Conservation (phyloP, 37 sponge, comb jelly and placozoan genomes). For the Petrosia ficiformis region DNA sequence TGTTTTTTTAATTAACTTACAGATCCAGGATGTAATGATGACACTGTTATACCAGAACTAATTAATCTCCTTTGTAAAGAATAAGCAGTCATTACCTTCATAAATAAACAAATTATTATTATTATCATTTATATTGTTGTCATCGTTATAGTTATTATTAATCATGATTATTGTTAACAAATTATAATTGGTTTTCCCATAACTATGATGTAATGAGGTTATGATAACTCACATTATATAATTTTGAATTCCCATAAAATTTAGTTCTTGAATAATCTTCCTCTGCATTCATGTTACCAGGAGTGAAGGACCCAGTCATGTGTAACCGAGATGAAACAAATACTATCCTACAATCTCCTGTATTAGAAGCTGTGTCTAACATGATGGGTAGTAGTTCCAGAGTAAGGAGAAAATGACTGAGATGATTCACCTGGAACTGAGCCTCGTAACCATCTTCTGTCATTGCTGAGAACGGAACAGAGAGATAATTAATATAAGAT, state of each 20-base stretch:
- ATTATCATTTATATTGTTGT: too few species aligned
- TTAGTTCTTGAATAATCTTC: slow-evolving; percentile 10
- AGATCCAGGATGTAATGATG: slow-evolving; percentile 63
- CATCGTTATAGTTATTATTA: too few species aligned
- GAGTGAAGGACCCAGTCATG: slow-evolving; percentile 6
- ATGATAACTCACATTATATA: background rate
- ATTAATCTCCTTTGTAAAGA: slow-evolving; percentile 55
- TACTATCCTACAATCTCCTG: slow-evolving; percentile 56
- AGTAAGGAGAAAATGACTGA: slow-evolving; percentile 42
- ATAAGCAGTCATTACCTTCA: slow-evolving; percentile 52
- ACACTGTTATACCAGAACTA: slow-evolving; percentile 52
- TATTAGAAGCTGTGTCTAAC: slow-evolving; percentile 24
- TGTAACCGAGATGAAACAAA: slow-evolving; percentile 55
- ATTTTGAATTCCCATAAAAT: slow-evolving; percentile 20
- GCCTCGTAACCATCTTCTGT: slow-evolving; percentile 33
- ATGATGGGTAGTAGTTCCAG: slow-evolving; percentile 50
- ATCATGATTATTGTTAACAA: too few species aligned
- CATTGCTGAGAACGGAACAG: slow-evolving; percentile 5
- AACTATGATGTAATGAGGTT: background rate
- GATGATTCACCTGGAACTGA: slow-evolving; percentile 47
- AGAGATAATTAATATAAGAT: background rate
- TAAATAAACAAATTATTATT: background rate
- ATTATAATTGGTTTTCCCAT: background rate
- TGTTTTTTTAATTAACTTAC: slow-evolving; percentile 22
- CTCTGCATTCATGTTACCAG: slow-evolving; percentile 41